Evolutionary conservation across 2,888 invertebrate genomes (phyloP).

Genomic region (Trisateles emortualis): DNA sequence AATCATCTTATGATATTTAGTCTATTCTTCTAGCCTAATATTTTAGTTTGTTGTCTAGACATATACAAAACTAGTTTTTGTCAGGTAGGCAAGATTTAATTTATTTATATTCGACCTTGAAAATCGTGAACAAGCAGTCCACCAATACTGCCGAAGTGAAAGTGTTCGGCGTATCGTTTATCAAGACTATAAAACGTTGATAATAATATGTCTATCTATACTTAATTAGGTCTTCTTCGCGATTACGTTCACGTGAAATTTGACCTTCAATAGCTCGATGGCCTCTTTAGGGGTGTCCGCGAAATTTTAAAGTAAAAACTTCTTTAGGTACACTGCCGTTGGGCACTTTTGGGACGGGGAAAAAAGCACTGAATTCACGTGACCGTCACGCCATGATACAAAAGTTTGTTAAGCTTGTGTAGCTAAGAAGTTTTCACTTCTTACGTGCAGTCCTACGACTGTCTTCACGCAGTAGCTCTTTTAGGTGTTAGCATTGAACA

Average conservation of each 20-base stretch:
- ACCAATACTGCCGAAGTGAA: constrained; percentile 31
- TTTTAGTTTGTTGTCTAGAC: not conserved
- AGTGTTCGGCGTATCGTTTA: constrained; percentile 24
- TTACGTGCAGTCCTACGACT: no score
- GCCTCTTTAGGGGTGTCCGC: no score
- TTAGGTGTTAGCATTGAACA: no score
- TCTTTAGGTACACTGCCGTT: no score
- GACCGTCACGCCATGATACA: no score
- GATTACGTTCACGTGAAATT: not conserved
- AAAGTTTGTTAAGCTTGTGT: no score
- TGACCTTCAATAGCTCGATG: not conserved
- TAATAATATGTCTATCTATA: constrained; percentile 8
- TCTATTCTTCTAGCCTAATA: not conserved
- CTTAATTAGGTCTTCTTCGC: not conserved
- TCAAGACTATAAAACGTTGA: constrained; percentile 27
- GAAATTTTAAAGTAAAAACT: no score
- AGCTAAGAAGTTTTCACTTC: no score
- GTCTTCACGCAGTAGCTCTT: no score
- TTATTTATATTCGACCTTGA: constrained; percentile 32
- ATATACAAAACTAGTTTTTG: not conserved
- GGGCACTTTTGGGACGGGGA: no score
- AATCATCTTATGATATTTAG: no score
- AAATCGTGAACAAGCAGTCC: constrained; percentile 21
- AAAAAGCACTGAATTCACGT: no score
- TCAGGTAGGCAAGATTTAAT: not conserved